phyloP scores from a whole-genome alignment of 2,888 invertebrate genomes.

The Chaetogeoica ovagalla region DNA sequence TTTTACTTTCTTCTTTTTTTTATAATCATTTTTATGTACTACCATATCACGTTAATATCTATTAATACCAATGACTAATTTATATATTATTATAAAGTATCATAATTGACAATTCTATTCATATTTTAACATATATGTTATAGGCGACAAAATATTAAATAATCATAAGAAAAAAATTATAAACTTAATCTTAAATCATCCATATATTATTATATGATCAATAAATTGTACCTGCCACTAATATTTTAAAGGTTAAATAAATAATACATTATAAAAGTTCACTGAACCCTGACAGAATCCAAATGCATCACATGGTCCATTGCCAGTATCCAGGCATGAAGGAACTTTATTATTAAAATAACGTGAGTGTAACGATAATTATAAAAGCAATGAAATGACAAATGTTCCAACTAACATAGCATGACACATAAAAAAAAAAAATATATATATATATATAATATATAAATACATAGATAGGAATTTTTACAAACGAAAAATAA shows the following conservation, averaged over 20 bases:
- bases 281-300: slow-evolving; percentile 33
- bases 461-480: neutral
- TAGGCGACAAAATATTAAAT: neutral
- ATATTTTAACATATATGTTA: neutral
- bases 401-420: neutral
- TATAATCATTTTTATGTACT: too few species aligned
- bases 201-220: neutral
- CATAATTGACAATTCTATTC: too few species aligned
- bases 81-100: too few species aligned
- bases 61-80: too few species aligned
- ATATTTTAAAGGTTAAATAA: slow-evolving; percentile 20
- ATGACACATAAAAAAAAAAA: neutral
- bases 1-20: too few species aligned
- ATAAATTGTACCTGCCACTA: slow-evolving; percentile 11
- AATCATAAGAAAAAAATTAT: neutral
- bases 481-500: too few species aligned
- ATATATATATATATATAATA: too few species aligned
- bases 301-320: slow-evolving; percentile 44
- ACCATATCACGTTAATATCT: too few species aligned
- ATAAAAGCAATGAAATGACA: slow-evolving; percentile 19
- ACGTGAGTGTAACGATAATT: slow-evolving; percentile 29
- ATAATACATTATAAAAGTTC: slow-evolving; percentile 30
- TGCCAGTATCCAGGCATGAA: slow-evolving; percentile 39
- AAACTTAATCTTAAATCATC: neutral
- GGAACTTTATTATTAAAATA: slow-evolving; percentile 42